A percentile compares a stretch with the other conserved stretches of the same genome.
These are phyloP conservation scores for Drosophila ercepeae DNA, from an alignment of 1,140 invertebrate genomes.

Conservation along the genomic window DNA sequence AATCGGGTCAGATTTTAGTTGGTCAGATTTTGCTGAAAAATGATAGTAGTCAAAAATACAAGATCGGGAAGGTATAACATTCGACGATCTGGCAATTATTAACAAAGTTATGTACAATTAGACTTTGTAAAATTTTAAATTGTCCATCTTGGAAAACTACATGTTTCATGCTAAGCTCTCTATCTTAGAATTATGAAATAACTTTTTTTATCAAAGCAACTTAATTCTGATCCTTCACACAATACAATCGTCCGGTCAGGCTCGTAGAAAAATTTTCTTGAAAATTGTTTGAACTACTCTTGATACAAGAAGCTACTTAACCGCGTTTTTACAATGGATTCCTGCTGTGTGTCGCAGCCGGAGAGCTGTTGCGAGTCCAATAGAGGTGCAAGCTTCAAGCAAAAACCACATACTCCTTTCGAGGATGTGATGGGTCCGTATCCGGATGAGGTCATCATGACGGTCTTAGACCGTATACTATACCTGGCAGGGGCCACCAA, in stretches of 20 bases:
- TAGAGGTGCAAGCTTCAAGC: background rate
- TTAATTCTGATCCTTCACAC: background rate
- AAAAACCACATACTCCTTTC: background rate
- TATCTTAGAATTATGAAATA: no score
- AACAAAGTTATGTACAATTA: no score
- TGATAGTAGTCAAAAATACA: no score
- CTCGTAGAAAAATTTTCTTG: background rate
- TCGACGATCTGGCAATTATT: no score
- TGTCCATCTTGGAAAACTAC: no score
- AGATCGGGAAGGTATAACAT: no score
- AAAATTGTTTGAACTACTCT: background rate
- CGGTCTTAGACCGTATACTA: conserved; percentile 43
- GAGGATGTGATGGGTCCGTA: conserved; percentile 23
- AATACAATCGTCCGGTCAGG: background rate
- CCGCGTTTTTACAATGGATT: background rate
- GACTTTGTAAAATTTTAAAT: no score
- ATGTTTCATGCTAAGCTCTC: no score
- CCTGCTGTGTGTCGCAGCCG: conserved; percentile 3
- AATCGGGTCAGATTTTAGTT: no score
- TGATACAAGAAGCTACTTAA: background rate
- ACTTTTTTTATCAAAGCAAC: background rate
- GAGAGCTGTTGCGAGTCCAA: background rate
- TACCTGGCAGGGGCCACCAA: conserved; percentile 37
- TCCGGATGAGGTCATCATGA: conserved; percentile 62
- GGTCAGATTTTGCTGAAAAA: no score